A percentile compares a stretch with the other conserved stretches of the same genome.
phyloP scores from a whole-genome alignment of 2,797 vertebrate genomes.

The Sorex maritimensis region DNA sequence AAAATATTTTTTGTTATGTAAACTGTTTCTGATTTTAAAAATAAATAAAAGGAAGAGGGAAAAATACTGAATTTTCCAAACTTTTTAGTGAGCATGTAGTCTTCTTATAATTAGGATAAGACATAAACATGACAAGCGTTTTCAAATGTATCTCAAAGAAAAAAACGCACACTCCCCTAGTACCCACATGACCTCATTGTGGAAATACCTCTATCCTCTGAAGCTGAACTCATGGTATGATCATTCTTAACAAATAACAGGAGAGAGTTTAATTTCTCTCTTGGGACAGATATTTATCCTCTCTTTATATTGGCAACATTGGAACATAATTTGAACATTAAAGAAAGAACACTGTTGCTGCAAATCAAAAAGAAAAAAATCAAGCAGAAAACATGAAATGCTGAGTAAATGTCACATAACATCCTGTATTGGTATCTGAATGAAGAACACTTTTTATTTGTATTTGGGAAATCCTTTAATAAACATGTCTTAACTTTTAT shows the following conservation, averaged over 20 bases:
- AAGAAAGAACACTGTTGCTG: background rate
- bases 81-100: background rate
- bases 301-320: conserved; percentile 15
- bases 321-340: background rate
- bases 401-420: background rate
- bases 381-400: conserved; percentile 17
- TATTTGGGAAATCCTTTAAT: conserved; percentile 39
- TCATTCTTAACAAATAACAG: conserved; percentile 21
- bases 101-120: conserved; percentile 51
- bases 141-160: conserved; percentile 40
- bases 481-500: background rate
- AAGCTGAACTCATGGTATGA: background rate
- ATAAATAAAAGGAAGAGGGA: background rate
- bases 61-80: conserved; percentile 36
- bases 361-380: background rate
- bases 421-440: conserved; percentile 53
- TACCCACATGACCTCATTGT: background rate
- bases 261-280: background rate
- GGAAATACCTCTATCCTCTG: background rate
- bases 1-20: conserved; percentile 30
- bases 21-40: conserved; percentile 19
- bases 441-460: background rate
- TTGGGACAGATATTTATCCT: background rate
- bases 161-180: background rate
- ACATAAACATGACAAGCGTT: background rate